Base-by-base conservation (phyloP, 2,888 invertebrate genomes). In the Esperia sulphurella region DNA sequence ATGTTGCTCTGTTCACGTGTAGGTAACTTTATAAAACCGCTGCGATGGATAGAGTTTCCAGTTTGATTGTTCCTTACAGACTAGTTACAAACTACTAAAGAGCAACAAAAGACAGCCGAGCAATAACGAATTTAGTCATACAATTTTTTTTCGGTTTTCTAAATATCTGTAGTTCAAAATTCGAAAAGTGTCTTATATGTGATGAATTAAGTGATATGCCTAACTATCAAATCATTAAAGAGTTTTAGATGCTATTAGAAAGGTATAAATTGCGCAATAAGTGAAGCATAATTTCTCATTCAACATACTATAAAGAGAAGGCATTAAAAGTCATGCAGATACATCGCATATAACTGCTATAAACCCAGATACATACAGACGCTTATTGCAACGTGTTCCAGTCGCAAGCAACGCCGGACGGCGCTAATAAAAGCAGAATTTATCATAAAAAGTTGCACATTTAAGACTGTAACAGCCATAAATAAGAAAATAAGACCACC, bases 381-480 rank as follows among this genome's bases (percentile, higher is more conserved):
- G 48, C 50, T 51, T 61, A 58, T 55, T 65, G 66, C 66, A 74
- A 54, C 14, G 33, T 35, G 59, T 72, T 68, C 79, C 75, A 74
- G 71, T 75, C 71, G 68, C 63, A 52, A 65, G 62, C 57, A 66
- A 10, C 7, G 41, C 61, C 64, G 64, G 46, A 62, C 68, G 59
- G 65, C 61, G 58, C 73, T 71, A 75, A 80, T 86, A 85, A 83
- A 80, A 81, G 55, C 57, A 63, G 68, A 79, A 80, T 81, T 79
- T 80, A 85, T 84, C 82, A 84, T 84, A 83, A 83, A 86, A 87
- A 83, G 79, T 83, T 80, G 78, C 81, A 75, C 79, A 83, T 83
- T 78, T 77, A 82, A 78, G 71, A 76, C 78, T 79, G 71, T 78
- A 84, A 79, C 77, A 77, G 77, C 73, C 79, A 69, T 86, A 83